Evolutionary conservation across 2,113 vertebrate genomes (phyloP).

Genomic region (Motacilla tschutschensis): DNA sequence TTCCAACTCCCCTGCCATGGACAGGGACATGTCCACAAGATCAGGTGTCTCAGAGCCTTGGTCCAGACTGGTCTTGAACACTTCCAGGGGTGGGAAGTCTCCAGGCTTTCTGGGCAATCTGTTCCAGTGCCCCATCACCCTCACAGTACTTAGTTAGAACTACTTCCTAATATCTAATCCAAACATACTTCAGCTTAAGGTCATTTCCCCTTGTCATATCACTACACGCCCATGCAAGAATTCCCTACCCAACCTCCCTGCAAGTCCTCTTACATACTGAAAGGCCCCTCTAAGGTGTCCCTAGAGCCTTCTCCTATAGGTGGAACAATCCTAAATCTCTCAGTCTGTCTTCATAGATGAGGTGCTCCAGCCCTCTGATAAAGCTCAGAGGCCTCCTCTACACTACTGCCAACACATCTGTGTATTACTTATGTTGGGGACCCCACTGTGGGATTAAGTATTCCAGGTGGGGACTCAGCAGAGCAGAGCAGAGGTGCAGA

Average conservation of each 20-base stretch:
- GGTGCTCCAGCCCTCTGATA: not conserved
- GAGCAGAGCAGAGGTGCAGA: not conserved
- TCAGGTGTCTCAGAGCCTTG: not conserved
- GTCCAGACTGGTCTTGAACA: not conserved
- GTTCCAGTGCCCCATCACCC: no score
- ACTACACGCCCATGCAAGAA: not conserved
- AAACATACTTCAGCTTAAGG: not conserved
- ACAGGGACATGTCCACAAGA: not conserved
- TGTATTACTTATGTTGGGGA: not conserved
- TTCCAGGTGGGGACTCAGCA: not conserved
- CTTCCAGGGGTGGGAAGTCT: not conserved
- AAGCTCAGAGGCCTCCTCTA: not conserved
- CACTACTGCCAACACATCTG: not conserved
- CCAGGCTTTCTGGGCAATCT: not conserved
- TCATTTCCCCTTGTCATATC: not conserved
- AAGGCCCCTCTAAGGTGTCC: not conserved
- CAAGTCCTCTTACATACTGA: not conserved
- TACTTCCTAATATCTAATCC: not conserved
- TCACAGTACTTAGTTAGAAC: not conserved
- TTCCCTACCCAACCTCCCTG: not conserved
- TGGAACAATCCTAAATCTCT: not conserved
- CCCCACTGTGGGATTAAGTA: not conserved
- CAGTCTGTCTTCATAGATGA: not conserved
- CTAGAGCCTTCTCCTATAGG: not conserved
- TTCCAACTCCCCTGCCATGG: not conserved